A percentile compares a stretch with the other conserved stretches of the same genome.
phyloP scores from a whole-genome alignment of 1,140 invertebrate genomes.

The Drosophila sp. region DNA sequence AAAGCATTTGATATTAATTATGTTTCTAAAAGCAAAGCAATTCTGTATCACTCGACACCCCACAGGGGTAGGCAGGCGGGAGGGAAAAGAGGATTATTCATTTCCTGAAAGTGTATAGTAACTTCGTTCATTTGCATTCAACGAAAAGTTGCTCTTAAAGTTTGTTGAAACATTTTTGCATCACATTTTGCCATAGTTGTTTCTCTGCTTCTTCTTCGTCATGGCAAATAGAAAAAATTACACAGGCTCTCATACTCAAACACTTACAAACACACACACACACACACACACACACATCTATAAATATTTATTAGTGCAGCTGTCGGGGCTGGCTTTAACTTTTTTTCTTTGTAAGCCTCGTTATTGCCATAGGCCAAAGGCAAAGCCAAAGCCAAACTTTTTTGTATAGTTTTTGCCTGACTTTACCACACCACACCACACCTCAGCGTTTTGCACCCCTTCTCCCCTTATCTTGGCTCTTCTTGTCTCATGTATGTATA shows the following conservation, averaged over 20 bases:
- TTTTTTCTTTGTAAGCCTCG: slow-evolving; percentile 39
- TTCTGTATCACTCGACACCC: too few relatives aligned
- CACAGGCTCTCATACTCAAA: slow-evolving; percentile 11
- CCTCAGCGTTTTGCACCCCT: not conserved
- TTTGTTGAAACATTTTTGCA: slow-evolving; percentile 38
- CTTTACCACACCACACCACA: slow-evolving; percentile 3
- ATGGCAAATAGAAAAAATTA: slow-evolving; percentile 46
- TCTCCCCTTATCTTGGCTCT: slow-evolving; percentile 15
- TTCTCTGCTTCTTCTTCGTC: not conserved
- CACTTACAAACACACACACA: slow-evolving; percentile 13
- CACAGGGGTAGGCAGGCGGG: too few relatives aligned
- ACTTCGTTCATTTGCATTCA: not conserved
- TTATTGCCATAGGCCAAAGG: slow-evolving; percentile 54
- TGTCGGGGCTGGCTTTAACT: slow-evolving; percentile 50
- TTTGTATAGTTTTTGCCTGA: slow-evolving; percentile 64
- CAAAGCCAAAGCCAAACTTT: slow-evolving; percentile 60
- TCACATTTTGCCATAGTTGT: slow-evolving; percentile 24
- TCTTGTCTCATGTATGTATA: slow-evolving; percentile 33
- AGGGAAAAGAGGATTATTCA: not conserved
- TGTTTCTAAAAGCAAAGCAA: too few relatives aligned
- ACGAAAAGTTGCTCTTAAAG: not conserved
- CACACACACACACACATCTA: slow-evolving; percentile 42
- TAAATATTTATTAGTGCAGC: slow-evolving; percentile 54
- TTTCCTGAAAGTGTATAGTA: slow-evolving; percentile 10
- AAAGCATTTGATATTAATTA: too few relatives aligned